Conservation (phyloP, 2,888 invertebrate species). For the Pantelozetes paolii region DNA sequence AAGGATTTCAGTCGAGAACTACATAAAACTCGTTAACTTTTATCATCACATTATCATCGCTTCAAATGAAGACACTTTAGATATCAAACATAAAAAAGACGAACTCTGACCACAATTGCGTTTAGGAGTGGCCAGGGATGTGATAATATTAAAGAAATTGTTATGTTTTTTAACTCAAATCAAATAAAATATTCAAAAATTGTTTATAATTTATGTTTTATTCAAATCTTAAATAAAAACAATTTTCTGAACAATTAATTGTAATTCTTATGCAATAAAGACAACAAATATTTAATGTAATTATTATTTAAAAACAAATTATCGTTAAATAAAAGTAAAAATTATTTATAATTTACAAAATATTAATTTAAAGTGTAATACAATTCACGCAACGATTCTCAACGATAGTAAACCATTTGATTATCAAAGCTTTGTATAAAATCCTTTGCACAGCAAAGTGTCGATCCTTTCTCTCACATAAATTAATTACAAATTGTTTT, state of each 20-base stretch:
- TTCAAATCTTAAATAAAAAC: background rate
- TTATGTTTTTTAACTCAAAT: no score
- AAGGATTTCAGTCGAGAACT: constrained; percentile 54
- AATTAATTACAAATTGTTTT: background rate
- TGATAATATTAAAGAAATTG: background rate
- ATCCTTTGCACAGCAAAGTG: constrained; percentile 8
- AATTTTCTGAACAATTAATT: background rate
- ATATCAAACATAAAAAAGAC: constrained; percentile 36
- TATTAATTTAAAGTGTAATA: background rate
- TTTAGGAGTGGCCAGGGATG: background rate
- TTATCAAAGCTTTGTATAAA: constrained; percentile 17
- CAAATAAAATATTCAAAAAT: no score
- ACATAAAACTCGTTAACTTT: constrained; percentile 55
- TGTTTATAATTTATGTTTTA: background rate
- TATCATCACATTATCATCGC: constrained; percentile 55
- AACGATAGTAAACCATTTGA: background rate
- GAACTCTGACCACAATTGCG: constrained; percentile 36
- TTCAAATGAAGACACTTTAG: constrained; percentile 50
- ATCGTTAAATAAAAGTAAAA: background rate
- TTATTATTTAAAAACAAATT: background rate
- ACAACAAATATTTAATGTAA: background rate
- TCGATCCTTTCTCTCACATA: background rate
- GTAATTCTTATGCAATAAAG: background rate
- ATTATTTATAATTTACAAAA: constrained; percentile 12
- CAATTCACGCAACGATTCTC: constrained; percentile 1